A percentile compares a stretch with the other conserved stretches of the same genome.
These are phyloP conservation scores for Liolophura sinensis DNA, from an alignment of 1,140 invertebrate species.

Conservation along the genomic window DNA sequence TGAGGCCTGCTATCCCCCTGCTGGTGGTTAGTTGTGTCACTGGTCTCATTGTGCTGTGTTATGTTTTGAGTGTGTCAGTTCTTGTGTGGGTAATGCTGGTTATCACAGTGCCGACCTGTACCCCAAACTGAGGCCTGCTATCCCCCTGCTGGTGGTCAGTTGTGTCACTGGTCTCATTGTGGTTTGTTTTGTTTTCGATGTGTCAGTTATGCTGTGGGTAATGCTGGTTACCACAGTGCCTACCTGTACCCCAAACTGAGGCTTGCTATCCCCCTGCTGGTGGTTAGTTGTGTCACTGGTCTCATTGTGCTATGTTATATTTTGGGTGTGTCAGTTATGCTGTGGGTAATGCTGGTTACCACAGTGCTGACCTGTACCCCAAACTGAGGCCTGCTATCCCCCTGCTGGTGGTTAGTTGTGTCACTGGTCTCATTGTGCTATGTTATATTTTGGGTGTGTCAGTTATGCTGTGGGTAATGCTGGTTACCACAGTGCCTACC, in stretches of 20 bases:
- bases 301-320: no score
- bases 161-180: no score
- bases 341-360: constrained; percentile 53
- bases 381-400: constrained; percentile 40
- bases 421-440: no score
- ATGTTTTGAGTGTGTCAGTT: constrained; percentile 40
- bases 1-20: constrained; percentile 40
- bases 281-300: no score
- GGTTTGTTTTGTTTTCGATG: constrained; percentile 24
- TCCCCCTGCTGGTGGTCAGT: constrained; percentile 35
- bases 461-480: constrained; percentile 55
- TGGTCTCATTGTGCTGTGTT: no score
- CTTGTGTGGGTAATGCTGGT: constrained; percentile 53
- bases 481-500: constrained; percentile 44
- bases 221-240: constrained; percentile 50
- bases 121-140: constrained; percentile 33
- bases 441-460: constrained; percentile 40
- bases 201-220: constrained; percentile 51
- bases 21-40: constrained; percentile 10
- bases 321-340: constrained; percentile 49
- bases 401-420: constrained; percentile 38
- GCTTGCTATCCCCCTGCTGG: constrained; percentile 39
- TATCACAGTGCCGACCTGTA: constrained; percentile 52
- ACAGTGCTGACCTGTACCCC: constrained; percentile 46
- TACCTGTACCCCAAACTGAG: constrained; percentile 45